Evolutionary conservation across 2,888 invertebrate species (phyloP).

Genomic region (Drosophila imparisetae): DNA sequence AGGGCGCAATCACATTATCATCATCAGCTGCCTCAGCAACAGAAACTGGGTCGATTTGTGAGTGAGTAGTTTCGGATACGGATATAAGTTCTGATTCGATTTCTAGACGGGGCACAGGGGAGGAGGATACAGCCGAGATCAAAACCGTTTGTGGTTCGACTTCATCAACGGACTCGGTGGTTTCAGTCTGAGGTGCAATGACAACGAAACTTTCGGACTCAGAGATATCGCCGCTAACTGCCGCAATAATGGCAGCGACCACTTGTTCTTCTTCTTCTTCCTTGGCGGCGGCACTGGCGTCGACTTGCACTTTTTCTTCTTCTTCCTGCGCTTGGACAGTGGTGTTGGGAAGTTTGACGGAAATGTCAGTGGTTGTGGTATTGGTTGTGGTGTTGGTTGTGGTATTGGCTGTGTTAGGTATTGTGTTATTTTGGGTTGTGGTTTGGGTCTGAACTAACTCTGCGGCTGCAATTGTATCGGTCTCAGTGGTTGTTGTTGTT

Average conservation of each 20-base stretch:
- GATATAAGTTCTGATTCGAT: slow-evolving; percentile 13
- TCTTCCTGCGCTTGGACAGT: slow-evolving; percentile 50
- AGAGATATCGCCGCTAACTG: slow-evolving; percentile 68
- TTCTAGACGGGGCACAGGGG: slow-evolving; percentile 38
- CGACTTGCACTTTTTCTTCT: slow-evolving; percentile 21
- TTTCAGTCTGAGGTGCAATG: slow-evolving; percentile 32
- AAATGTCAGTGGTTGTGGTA: slow-evolving; percentile 39
- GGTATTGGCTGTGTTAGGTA: slow-evolving; percentile 42
- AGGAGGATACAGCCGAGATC: slow-evolving; percentile 31
- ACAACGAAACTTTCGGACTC: slow-evolving; percentile 57
- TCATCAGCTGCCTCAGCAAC: slow-evolving; percentile 8
- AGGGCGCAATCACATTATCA: slow-evolving; percentile 10
- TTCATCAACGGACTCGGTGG: slow-evolving; percentile 14
- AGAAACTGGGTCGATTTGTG: slow-evolving; percentile 10
- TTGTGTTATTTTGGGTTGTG: slow-evolving; percentile 58
- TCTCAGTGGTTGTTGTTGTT: slow-evolving; percentile 59
- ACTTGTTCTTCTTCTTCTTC: slow-evolving; percentile 69
- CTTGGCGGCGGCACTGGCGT: slow-evolving; percentile 21
- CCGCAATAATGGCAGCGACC: slow-evolving; percentile 70
- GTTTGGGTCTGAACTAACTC: slow-evolving; percentile 79
- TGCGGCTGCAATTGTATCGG: slow-evolving; percentile 72
- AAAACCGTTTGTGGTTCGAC: slow-evolving; percentile 12
- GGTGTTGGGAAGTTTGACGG: slow-evolving; percentile 25
- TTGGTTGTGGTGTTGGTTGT: slow-evolving; percentile 39
- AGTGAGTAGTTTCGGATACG: slow-evolving; percentile 1